These are phyloP conservation scores for Nymphalis io DNA, from an alignment of 1,140 invertebrate genomes.

Conservation along the genomic window DNA sequence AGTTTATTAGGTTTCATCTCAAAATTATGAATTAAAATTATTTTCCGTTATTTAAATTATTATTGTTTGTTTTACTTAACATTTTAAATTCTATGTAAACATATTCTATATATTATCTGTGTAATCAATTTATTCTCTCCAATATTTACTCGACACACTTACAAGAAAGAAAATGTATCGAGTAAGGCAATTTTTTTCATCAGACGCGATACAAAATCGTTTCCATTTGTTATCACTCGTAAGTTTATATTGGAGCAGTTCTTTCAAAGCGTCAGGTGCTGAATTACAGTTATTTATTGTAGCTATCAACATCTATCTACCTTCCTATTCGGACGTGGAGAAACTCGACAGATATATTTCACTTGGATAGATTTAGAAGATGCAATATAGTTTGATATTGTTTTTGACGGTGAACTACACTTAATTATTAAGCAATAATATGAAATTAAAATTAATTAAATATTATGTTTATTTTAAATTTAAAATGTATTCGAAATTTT, in stretches of 20 bases:
- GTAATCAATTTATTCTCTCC: neutral
- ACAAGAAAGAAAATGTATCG: slow-evolving; percentile 13
- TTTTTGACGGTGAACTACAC: slow-evolving; percentile 8
- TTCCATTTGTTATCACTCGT: slow-evolving; percentile 34
- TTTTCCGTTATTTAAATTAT: neutral
- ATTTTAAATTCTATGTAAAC: neutral
- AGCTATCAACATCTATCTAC: slow-evolving; percentile 36
- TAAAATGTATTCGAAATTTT: too few species aligned
- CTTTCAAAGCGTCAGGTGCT: slow-evolving; percentile 38
- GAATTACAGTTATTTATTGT: slow-evolving; percentile 37
- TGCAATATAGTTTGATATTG: slow-evolving; percentile 24
- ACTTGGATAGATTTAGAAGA: slow-evolving; percentile 30
- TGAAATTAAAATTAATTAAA: too few species aligned
- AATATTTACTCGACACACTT: neutral
- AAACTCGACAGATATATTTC: slow-evolving; percentile 23
- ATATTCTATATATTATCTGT: neutral
- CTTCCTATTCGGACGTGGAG: slow-evolving; percentile 23
- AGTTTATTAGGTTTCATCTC: neutral
- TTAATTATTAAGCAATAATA: neutral
- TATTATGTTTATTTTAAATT: too few species aligned
- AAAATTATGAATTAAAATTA: neutral
- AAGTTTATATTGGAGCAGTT: slow-evolving; percentile 36
- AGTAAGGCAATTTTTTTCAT: slow-evolving; percentile 14
- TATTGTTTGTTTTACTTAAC: neutral
- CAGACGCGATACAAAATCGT: slow-evolving; percentile 21